Conservation (phyloP, 2,113 vertebrate species). For the Carassius carassius region DNA sequence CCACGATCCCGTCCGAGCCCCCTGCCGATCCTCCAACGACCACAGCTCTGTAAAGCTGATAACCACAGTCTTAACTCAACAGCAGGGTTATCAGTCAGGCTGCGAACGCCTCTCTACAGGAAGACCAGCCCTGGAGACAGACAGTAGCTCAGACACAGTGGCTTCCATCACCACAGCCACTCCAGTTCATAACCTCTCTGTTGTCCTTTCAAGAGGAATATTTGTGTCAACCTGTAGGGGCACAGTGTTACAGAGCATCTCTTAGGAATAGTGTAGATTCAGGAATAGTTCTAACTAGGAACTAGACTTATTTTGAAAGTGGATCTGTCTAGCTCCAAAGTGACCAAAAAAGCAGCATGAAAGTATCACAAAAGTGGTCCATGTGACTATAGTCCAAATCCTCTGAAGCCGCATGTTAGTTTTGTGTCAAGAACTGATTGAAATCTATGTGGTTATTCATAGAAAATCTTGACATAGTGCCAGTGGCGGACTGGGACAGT, state of each 20-base stretch:
- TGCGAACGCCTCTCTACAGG: constrained; percentile 13
- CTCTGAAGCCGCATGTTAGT: background rate
- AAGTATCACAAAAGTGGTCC: background rate
- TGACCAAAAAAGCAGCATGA: background rate
- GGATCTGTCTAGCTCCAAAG: background rate
- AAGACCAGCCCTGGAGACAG: constrained; percentile 23
- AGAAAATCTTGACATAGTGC: background rate
- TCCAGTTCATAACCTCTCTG: background rate
- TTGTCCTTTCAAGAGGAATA: background rate
- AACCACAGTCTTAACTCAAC: constrained; percentile 62
- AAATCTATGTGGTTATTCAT: background rate
- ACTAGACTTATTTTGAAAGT: no score
- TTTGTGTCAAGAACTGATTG: background rate
- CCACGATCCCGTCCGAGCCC: background rate
- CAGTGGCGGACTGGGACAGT: no score
- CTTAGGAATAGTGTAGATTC: no score
- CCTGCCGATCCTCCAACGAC: background rate
- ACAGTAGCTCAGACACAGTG: constrained; percentile 36
- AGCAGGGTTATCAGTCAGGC: constrained; percentile 66
- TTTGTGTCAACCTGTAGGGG: no score
- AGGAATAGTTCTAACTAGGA: no score
- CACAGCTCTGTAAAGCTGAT: constrained; percentile 61
- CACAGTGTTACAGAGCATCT: no score
- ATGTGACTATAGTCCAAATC: background rate
- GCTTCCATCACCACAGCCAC: background rate